phyloP scores from a whole-genome alignment of 1,140 invertebrate species.

The Panagrolaimus sp. region DNA sequence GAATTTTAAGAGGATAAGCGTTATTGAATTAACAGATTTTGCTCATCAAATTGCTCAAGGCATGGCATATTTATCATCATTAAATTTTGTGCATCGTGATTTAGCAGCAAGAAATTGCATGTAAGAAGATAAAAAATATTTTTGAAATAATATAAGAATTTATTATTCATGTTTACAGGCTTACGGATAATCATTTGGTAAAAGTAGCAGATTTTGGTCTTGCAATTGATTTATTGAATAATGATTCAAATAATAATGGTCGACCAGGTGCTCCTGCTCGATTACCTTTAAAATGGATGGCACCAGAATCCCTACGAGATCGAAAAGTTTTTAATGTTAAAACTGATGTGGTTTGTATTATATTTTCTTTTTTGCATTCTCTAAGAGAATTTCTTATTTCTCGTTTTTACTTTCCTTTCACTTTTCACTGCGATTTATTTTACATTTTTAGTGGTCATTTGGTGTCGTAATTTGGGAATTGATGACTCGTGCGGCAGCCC shows the following conservation, averaged over 20 bases:
- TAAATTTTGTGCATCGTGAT: conserved; percentile 17
- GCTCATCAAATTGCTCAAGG: conserved; percentile 10
- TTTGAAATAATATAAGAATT: too few species aligned
- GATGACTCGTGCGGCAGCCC: conserved; percentile 35
- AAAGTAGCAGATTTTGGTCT: conserved; percentile 60
- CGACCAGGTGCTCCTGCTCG: conserved; percentile 17
- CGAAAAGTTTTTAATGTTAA: conserved; percentile 50
- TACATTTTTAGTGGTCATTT: conserved; percentile 38
- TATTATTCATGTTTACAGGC: too few species aligned
- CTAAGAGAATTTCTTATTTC: too few species aligned
- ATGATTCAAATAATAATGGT: conserved; percentile 45
- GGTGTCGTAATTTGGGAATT: conserved; percentile 42
- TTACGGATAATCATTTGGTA: conserved; percentile 54
- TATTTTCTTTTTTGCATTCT: too few species aligned
- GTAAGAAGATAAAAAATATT: too few species aligned
- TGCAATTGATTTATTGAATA: conserved; percentile 47
- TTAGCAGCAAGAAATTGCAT: conserved; percentile 39
- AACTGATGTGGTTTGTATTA: conserved; percentile 59
- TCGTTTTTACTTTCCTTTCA: too few species aligned
- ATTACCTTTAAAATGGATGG: conserved; percentile 60
- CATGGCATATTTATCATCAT: conserved; percentile 9
- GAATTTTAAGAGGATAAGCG: conserved; percentile 7
- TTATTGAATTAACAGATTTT: conserved; percentile 12
- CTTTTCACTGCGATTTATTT: too few species aligned
- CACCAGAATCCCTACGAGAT: conserved; percentile 59